Evolutionary conservation across 2,888 invertebrate genomes (phyloP).

Genomic region (Hesperia comma): DNA sequence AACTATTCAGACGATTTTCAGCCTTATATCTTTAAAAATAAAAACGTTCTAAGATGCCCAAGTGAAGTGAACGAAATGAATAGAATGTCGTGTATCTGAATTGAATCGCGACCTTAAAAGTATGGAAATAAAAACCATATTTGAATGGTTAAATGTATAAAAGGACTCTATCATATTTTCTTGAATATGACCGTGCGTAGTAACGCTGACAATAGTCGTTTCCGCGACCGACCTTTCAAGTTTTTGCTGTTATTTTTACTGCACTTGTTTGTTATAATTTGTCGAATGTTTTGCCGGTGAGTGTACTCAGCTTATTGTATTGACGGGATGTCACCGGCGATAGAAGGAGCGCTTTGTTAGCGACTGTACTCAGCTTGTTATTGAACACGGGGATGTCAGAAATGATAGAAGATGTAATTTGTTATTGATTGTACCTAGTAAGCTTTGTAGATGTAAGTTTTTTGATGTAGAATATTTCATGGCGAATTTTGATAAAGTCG

Average conservation of each 20-base stretch:
- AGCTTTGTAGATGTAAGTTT: no score
- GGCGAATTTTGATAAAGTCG: no score
- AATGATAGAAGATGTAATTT: slow-evolving; percentile 6
- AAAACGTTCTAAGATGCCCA: not conserved
- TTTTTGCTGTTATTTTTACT: slow-evolving; percentile 31
- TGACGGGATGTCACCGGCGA: slow-evolving; percentile 11
- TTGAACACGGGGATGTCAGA: not conserved
- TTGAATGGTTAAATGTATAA: not conserved
- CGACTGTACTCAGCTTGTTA: slow-evolving; percentile 5
- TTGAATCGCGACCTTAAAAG: not conserved
- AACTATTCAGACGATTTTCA: slow-evolving; percentile 8
- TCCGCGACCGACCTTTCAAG: slow-evolving; percentile 48
- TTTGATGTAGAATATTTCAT: no score
- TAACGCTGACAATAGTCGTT: slow-evolving; percentile 54
- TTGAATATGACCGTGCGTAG: slow-evolving; percentile 57
- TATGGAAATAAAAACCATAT: not conserved
- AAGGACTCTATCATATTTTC: slow-evolving; percentile 56
- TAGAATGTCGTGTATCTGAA: not conserved
- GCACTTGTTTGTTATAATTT: slow-evolving; percentile 31
- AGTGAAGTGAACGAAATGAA: slow-evolving; percentile 1
- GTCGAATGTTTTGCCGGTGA: slow-evolving; percentile 20
- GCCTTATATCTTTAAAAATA: slow-evolving; percentile 6
- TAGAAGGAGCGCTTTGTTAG: slow-evolving; percentile 8
- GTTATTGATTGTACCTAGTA: not conserved
- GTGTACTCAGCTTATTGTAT: slow-evolving; percentile 11